Conservation (phyloP, 2,888 invertebrate species). For the Tachina fera region DNA sequence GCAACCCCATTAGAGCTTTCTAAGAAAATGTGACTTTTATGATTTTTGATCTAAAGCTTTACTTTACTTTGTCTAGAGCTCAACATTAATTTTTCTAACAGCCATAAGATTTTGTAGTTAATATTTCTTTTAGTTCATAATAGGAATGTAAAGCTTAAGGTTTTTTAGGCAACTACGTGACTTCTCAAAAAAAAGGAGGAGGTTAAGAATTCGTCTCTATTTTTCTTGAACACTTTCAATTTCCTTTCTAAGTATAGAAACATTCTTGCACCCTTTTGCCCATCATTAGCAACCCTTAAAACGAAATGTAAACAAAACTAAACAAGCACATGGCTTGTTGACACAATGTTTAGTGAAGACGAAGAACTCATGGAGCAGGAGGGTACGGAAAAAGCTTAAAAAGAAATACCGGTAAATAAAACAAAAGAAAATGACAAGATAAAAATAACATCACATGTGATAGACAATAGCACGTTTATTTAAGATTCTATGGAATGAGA, state of each 20-base stretch:
- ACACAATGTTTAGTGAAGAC: slow-evolving; percentile 6
- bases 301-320: slow-evolving; percentile 66
- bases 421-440: slow-evolving; percentile 20
- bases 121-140: neutral
- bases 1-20: too few relatives aligned
- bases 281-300: slow-evolving; percentile 44
- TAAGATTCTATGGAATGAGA: neutral
- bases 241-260: slow-evolving; percentile 8
- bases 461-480: neutral
- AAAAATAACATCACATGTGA: slow-evolving; percentile 64
- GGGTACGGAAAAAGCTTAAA: neutral
- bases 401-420: slow-evolving; percentile 62
- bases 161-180: neutral
- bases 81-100: too few relatives aligned
- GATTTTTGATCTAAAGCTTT: too few relatives aligned
- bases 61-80: too few relatives aligned
- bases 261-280: too few relatives aligned
- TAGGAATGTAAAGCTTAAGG: slow-evolving; percentile 12
- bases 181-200: too few relatives aligned
- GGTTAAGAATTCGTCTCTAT: too few relatives aligned
- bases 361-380: neutral
- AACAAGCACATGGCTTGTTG: slow-evolving; percentile 53
- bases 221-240: slow-evolving; percentile 38
- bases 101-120: too few relatives aligned
- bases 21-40: too few relatives aligned